These are phyloP conservation scores for Drosophila obscura DNA, from an alignment of 1,140 invertebrate species.

Conservation along the genomic window DNA sequence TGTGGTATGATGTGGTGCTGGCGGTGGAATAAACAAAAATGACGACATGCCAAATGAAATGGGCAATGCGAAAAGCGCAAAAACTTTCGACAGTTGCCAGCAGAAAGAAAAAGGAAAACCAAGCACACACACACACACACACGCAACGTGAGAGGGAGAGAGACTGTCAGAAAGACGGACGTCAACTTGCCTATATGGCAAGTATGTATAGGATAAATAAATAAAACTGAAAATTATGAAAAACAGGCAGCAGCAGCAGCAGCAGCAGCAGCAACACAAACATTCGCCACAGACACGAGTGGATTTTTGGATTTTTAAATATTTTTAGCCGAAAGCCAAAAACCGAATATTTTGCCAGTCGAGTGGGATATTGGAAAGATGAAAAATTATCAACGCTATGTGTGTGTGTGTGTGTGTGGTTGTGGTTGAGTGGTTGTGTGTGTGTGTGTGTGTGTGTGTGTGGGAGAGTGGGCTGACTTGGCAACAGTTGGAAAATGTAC, in stretches of 20 bases:
- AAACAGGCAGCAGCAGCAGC: slow-evolving; percentile 67
- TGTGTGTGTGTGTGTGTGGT: slow-evolving; percentile 6
- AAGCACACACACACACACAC: neutral
- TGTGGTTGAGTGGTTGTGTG: slow-evolving; percentile 7
- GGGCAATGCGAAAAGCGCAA: slow-evolving; percentile 35
- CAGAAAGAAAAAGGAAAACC: slow-evolving; percentile 15
- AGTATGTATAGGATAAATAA: slow-evolving; percentile 67
- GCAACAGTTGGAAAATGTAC: slow-evolving; percentile 53
- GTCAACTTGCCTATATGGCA: slow-evolving; percentile 7
- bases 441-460: slow-evolving; percentile 13
- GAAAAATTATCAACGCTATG: slow-evolving; percentile 51
- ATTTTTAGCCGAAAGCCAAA: slow-evolving; percentile 71
- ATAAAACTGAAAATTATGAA: slow-evolving; percentile 79
- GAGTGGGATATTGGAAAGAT: slow-evolving; percentile 77
- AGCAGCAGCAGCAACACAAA: slow-evolving; percentile 33
- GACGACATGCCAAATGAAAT: slow-evolving; percentile 63
- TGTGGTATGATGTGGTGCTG: neutral
- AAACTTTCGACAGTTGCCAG: slow-evolving; percentile 50
- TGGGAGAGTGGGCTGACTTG: slow-evolving; percentile 36
- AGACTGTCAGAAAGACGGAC: too few relatives aligned
- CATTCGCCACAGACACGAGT: slow-evolving; percentile 49
- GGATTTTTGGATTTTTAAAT: slow-evolving; percentile 77
- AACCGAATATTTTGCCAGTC: slow-evolving; percentile 61
- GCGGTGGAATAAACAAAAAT: slow-evolving; percentile 70
- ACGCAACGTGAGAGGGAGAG: slow-evolving; percentile 14